Percentiles rank a stretch among this genome's conserved stretches.
These are phyloP conservation scores for Xiphias gladius DNA, from an alignment of 2,113 vertebrate genomes.

Conservation along the genomic window DNA sequence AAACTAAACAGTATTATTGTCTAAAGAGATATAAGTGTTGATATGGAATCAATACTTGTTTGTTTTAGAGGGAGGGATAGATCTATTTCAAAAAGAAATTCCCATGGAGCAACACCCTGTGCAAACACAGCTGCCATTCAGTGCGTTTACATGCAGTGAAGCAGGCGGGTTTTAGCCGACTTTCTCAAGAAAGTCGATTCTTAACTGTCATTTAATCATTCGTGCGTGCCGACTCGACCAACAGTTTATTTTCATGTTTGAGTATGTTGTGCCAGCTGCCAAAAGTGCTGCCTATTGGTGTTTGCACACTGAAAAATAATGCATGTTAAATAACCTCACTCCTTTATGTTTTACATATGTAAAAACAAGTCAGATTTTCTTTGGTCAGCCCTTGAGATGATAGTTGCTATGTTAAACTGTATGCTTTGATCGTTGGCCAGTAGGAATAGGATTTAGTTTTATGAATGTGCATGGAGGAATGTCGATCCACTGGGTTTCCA, in stretches of 20 bases:
- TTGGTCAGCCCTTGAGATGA: not conserved
- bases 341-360: not conserved
- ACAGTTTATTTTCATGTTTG: not conserved
- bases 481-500: slow-evolving; percentile 9
- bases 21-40: not conserved
- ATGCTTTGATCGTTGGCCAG: not conserved
- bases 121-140: slow-evolving; percentile 5
- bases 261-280: not conserved
- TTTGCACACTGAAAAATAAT: not conserved
- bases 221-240: not conserved
- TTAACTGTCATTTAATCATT: not conserved
- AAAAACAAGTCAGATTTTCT: not conserved
- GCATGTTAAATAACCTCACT: not conserved
- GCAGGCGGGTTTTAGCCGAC: not conserved
- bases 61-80: slow-evolving; percentile 25
- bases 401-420: not conserved
- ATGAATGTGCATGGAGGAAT: slow-evolving; percentile 4
- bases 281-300: not conserved
- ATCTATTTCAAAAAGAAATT: not conserved
- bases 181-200: not conserved
- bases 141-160: not conserved
- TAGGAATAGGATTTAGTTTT: slow-evolving; percentile 5
- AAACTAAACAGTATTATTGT: not conserved
- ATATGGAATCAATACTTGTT: not conserved
- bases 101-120: not conserved